Evolutionary conservation across 2,797 vertebrate species (phyloP), one percentile per base, ranked within the genome.

Genomic region (Enteromius treurensis): DNA sequence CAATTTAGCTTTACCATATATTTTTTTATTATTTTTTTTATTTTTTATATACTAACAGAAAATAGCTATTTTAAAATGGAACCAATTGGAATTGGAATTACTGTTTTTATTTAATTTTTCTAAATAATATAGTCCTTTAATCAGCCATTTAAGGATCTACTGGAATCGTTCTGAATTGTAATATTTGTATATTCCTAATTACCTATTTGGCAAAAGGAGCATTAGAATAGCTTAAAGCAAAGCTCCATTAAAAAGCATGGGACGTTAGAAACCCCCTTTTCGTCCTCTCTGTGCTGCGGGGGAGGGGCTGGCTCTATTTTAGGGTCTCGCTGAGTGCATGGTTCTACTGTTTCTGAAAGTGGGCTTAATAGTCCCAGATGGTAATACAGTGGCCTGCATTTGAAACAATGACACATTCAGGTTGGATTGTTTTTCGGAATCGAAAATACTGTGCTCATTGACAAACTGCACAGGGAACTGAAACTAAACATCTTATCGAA

Each of bases 401-500:
- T 94, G 89, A 92, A 93, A 94, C 93, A 94, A 94, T 95, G 94
- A 94, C 94, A 95, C 91, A 95, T 94, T 94, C 91, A 93, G 94
- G 92, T 93, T 95, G 93, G 91, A 93, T 88, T 87, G 90, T 89
- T 91, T 90, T 87, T 82, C 80, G 81, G 78, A 64, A 55, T 74
- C 55, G 82, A 81, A 86, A 85, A 87, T 77, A 67, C 84, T 75
- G 85, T 88, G 87, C 86, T 88, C 89, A 76, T 77, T 90, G 92
- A 92, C 92, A 91, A 90, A 91, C 89, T 85, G 90, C 82, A 84
- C 81, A 92, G 80, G 83, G 71, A 86, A 86, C 85, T 29, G 81
- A 75, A 86, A 84, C 49, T 29, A 80, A 77, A 26, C 67, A 77
- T 86, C 87, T n/a, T 40, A 62, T 78, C 37, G 58, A 82, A 87